Conservation (phyloP, 2,888 invertebrate species). For the Drosophila yooni region DNA sequence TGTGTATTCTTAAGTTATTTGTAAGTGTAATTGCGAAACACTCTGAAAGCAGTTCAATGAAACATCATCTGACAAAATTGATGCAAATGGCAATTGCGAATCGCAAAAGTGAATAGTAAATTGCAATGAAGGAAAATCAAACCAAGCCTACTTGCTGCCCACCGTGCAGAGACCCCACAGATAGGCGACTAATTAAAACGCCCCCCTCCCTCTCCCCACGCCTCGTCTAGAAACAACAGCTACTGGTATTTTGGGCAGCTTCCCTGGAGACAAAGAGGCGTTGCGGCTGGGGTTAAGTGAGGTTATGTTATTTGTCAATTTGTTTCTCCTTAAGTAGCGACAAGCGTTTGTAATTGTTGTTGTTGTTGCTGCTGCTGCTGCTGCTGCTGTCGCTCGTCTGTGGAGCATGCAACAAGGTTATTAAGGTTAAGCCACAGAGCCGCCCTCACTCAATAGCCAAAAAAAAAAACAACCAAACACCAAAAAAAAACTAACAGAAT, state of each 20-base stretch:
- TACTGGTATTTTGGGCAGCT: conserved; percentile 61
- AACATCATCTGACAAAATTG: neutral
- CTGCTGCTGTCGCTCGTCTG: conserved; percentile 23
- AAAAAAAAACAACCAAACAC: neutral
- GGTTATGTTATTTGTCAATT: conserved; percentile 81
- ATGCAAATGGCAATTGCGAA: neutral
- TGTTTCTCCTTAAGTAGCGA: conserved; percentile 77
- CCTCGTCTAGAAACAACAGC: conserved; percentile 34
- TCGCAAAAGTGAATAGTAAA: neutral
- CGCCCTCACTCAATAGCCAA: conserved; percentile 25
- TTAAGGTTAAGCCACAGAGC: conserved; percentile 66
- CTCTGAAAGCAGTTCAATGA: neutral
- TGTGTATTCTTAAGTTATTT: neutral
- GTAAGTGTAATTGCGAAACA: neutral
- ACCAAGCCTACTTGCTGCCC: conserved; percentile 16
- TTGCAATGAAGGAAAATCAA: neutral
- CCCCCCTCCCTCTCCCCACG: neutral
- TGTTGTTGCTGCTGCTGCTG: conserved; percentile 24
- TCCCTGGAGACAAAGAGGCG: conserved; percentile 67
- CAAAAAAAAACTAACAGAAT: neutral
- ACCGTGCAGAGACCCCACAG: conserved; percentile 55
- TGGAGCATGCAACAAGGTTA: conserved; percentile 70
- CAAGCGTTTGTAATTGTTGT: conserved; percentile 43
- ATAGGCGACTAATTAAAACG: conserved; percentile 70
- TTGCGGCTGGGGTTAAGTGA: conserved; percentile 75